phyloP scores from a whole-genome alignment of 2,888 invertebrate species.

The Ischnura elegans region DNA sequence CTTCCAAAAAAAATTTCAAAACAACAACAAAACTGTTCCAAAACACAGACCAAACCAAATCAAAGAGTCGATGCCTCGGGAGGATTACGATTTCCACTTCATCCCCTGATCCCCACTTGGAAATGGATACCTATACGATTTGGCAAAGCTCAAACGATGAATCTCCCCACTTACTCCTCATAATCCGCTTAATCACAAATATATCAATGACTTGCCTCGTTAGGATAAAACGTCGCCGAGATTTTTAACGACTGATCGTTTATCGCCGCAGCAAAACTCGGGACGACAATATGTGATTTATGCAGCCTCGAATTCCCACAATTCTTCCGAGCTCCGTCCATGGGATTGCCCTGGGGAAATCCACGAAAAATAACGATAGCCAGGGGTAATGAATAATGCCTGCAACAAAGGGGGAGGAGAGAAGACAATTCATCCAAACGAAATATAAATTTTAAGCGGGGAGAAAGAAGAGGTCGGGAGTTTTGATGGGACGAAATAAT shows the following conservation, averaged over 20 bases:
- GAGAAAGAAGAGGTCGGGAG: not conserved
- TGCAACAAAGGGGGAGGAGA: not conserved
- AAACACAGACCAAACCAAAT: not conserved
- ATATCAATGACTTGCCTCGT: slow-evolving; percentile 31
- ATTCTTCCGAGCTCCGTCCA: not conserved
- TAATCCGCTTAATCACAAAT: not conserved
- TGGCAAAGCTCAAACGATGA: not conserved
- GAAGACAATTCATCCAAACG: not conserved
- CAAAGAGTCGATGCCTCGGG: slow-evolving; percentile 1
- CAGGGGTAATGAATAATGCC: not conserved
- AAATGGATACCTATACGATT: not conserved
- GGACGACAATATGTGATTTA: slow-evolving; percentile 20
- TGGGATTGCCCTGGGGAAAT: not conserved
- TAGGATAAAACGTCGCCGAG: not conserved
- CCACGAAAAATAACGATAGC: not conserved
- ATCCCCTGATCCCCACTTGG: not conserved
- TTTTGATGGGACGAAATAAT: too few relatives aligned
- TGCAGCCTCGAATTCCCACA: not conserved
- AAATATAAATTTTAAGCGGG: not conserved
- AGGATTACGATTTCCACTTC: not conserved
- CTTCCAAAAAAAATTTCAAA: not conserved
- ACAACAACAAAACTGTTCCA: not conserved
- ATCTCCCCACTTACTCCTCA: not conserved
- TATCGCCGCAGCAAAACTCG: slow-evolving; percentile 15
- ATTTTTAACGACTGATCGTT: slow-evolving; percentile 4